Base-by-base conservation (phyloP, 2,113 vertebrate genomes). In the Ciconia maguari region DNA sequence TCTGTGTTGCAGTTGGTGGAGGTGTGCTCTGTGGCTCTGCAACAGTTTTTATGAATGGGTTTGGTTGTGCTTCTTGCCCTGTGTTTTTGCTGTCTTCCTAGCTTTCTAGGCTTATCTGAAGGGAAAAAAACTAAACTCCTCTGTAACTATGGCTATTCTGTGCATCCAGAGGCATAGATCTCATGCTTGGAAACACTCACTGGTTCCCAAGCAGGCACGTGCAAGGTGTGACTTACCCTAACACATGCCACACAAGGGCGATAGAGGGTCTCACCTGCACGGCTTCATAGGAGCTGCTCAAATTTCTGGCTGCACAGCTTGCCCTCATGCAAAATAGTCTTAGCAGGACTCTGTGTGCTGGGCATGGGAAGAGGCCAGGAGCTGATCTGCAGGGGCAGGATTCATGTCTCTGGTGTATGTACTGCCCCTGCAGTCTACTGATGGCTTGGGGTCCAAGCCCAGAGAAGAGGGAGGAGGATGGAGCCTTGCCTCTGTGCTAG, bases 151-250 rank as follows among this genome's bases (percentile, higher is more conserved):
- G 29, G n/a, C 26, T 5, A 2, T 62, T 62, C 54, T 16, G 27
- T 68, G 51, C 34, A 34, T 26, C 48, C 1, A 1, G 32, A 60
- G 38, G 7, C 57, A 30, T 11, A 25, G 32, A 29, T 38, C 29
- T 42, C 52, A 16, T 26, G 27, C 46, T 68, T 0, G 2, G 21
- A 52, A 75, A 44, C 18, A 20, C 5, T 9, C 2, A 1, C 29
- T 29, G 20, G 27, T 44, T 38, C 76, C 65, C 5, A 9, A 2
- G n/a, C 51, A 75, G 51, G 46, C 19, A 8, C 0, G 0, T 30
- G 10, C 21, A 24, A 46, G 48, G 27, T 54, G 70, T 36, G 78
- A 41, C 27, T 20, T 44, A 25, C 34, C 20, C 38, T 17, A 4
- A 65, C 24, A 16, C 12, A 2, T 54, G 44, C 24, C 16, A 11